Base-by-base conservation (phyloP, 2,113 vertebrate genomes). In the Podilymbus podiceps region DNA sequence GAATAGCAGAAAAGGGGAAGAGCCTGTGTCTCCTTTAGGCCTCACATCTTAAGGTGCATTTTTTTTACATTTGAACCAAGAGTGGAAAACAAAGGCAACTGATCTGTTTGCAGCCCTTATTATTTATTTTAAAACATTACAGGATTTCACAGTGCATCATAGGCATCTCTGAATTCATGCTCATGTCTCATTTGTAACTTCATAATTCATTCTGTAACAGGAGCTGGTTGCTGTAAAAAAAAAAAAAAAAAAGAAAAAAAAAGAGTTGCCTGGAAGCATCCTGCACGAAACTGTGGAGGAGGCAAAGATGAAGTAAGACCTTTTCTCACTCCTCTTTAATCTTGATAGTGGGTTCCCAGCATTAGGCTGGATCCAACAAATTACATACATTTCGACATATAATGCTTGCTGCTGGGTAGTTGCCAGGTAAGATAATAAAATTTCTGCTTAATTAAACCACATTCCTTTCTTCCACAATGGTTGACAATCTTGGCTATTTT, bases 361-460 rank as follows among this genome's bases (percentile, higher is more conserved):
- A 83, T 42, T 69, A 82, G 78, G 66, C 71, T 91, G 55, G 46
- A 67, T 63, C 15, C 78, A 85, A 83, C 10, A 88, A 52, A 71
- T 82, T 69, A 88, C 50, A 49, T 11, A 6, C 20, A 73, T 82
- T 91, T 89, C 15, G 9, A 89, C 15, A 58, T 30, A 35, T 21
- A 83, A 83, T 33, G 18, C 33, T 90, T 83, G 38, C 71, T 91
- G 62, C 31, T 79, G 74, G 71, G 17, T 49, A 85, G 66, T 6
- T 94, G 77, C 71, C 91, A 90, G 71, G 38, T 76, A 88, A 85
- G 91, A 82, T 93, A 91, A 92, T 22, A 94, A 58, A 28, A 66
- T 42, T 69, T 89, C 46, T 64, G 35, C 38, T 88, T 96, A 89
- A 93, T 95, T 96, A 91, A 96, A 90, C 27, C 12, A 55, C 91